Conservation (phyloP, 2,113 vertebrate genomes). For the Tachycineta bicolor region DNA sequence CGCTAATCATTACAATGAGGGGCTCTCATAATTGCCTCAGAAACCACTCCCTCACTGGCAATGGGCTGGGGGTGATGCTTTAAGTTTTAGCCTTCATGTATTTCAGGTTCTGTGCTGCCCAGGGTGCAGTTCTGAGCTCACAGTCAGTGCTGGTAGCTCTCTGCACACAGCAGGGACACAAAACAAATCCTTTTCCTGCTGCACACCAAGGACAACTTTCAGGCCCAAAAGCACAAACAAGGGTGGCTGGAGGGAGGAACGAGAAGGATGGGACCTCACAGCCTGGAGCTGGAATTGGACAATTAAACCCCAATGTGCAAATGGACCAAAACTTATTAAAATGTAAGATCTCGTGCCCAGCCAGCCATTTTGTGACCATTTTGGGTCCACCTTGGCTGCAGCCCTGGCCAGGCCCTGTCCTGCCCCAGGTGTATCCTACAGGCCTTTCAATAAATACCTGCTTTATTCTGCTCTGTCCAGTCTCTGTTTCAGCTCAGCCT, state of each 20-base stretch:
- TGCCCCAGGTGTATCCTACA: neutral
- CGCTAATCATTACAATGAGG: neutral
- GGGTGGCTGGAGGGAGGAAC: neutral
- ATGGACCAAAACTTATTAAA: neutral
- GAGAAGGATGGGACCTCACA: neutral
- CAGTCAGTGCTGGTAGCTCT: neutral
- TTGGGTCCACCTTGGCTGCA: neutral
- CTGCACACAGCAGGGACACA: neutral
- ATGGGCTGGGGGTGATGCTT: rapidly evolving
- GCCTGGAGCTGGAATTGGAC: neutral
- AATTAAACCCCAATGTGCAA: neutral
- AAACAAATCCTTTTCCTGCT: neutral
- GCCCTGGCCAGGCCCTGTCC: neutral
- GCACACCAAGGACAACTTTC: neutral
- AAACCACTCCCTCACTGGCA: neutral
- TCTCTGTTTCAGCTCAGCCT: neutral
- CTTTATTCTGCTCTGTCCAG: neutral
- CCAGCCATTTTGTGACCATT: neutral
- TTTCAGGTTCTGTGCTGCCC: neutral
- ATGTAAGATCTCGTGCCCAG: neutral
- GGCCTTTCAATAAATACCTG: neutral
- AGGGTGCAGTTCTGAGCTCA: neutral
- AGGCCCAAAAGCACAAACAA: neutral
- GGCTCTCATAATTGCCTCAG: neutral
- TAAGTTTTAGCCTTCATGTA: rapidly evolving